Evolutionary conservation across 2,888 invertebrate species (phyloP), one percentile per base, ranked within the genome.

Genomic region (Harmothoe impar): DNA sequence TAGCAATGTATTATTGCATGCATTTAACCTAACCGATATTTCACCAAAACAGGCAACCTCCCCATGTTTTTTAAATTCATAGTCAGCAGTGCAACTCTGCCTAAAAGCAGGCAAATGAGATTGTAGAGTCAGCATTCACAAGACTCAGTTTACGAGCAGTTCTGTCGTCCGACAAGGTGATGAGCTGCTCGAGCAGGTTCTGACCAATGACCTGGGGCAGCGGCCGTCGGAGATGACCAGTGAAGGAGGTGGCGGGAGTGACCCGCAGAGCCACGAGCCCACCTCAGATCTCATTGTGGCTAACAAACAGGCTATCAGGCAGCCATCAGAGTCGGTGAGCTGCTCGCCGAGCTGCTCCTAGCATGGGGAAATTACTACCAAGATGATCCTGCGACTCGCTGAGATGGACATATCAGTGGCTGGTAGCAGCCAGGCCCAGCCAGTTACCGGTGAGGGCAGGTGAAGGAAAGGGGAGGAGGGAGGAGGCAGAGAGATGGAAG

Each of bases 251-350:
- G n/a, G 43, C 23, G 81, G 23, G 3, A 33, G 15, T 81, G 33
- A 81, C 33, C 81, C 10, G 81, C 43, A 1, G 81, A 7, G 72
- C 72, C 5, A 3, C n/a, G 15, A 15, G 29, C 72, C 25, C 72
- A 29, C 29, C 81, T 33, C 81, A 81, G 35, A 81, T 81, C 81
- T 81, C 81, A 43, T 81, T 43, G 81, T 35, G 23, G 81, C 81
- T 81, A 81, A 81, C 81, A 81, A 81, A 81, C 81, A 81, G 81
- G 81, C 81, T 20, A 81, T 81, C 81, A 81, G 81, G 43, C 43
- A 35, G 12, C 33, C 43, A 81, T 81, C 81, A 81, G 81, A 35
- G 7, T 81, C 33, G 25, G 81, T 35, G 72, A 72, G 72, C 29
- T n/a, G 62, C 62, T 62, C 62, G 12, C n/a, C 23, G 20, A 62